Evolutionary conservation across 1,140 invertebrate species (phyloP), one percentile per base, ranked within the genome.

Genomic region (Ylistrum balloti): DNA sequence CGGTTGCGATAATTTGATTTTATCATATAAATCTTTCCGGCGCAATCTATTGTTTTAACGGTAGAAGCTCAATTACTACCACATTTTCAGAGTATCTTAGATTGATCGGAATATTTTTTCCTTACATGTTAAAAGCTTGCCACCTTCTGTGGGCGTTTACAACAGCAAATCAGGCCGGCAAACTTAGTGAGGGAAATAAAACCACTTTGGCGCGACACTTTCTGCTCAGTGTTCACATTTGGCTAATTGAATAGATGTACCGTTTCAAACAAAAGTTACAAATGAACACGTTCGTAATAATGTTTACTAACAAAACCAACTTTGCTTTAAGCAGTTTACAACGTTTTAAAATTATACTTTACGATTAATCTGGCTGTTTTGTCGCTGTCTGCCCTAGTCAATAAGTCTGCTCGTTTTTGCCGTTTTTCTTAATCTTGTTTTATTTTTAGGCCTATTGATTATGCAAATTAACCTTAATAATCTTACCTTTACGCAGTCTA

Each of bases 341-440:
- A n/a, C n/a, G n/a, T n/a, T n/a, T n/a, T n/a, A n/a, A n/a, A n/a
- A n/a, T n/a, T n/a, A n/a, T n/a, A n/a, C n/a, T n/a, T n/a, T n/a
- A n/a, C n/a, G n/a, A n/a, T n/a, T n/a, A n/a, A n/a, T n/a, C n/a
- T n/a, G n/a, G n/a, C n/a, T n/a, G 3, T 2, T 48, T 22, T 48
- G 45, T 48, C 45, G 45, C 45, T 48, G 45, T 48, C 45, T 48
- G n/a, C n/a, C n/a, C n/a, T n/a, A n/a, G n/a, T n/a, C n/a, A n/a
- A n/a, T n/a, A n/a, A n/a, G n/a, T n/a, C n/a, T n/a, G n/a, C n/a
- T n/a, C n/a, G n/a, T n/a, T n/a, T n/a, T n/a, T n/a, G n/a, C n/a
- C n/a, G n/a, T n/a, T n/a, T n/a, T n/a, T n/a, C n/a, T n/a, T n/a
- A n/a, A n/a, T n/a, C n/a, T n/a, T n/a, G n/a, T n/a, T n/a, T n/a